A percentile compares a stretch with the other conserved stretches of the same genome.
Evolutionary conservation across 2,888 invertebrate species (phyloP).

Genomic region (Pristionchus mayeri): DNA sequence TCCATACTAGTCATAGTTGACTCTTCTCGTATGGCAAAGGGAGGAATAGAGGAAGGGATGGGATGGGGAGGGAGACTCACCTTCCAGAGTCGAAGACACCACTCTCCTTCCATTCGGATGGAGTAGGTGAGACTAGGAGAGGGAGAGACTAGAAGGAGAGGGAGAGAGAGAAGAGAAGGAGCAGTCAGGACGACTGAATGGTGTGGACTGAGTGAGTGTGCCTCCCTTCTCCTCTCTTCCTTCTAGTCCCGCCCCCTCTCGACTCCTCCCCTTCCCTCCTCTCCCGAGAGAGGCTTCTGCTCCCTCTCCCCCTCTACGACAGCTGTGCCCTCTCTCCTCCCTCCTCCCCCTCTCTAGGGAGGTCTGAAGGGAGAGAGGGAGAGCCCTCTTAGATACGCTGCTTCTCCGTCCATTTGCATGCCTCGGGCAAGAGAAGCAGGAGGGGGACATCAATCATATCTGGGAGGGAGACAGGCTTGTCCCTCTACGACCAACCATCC

Average conservation of each 20-base stretch:
- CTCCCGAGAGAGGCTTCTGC: conserved; percentile 27
- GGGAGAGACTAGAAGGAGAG: too few relatives aligned
- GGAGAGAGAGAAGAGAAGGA: neutral
- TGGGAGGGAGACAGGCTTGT: neutral
- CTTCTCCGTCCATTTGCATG: conserved; percentile 19
- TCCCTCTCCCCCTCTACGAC: conserved; percentile 28
- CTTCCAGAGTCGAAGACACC: too few relatives aligned
- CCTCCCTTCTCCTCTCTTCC: conserved; percentile 12
- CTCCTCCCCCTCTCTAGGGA: conserved; percentile 37
- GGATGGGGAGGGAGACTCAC: neutral
- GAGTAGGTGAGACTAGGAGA: neutral
- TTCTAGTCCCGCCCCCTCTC: conserved; percentile 3
- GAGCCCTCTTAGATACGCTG: conserved; percentile 41
- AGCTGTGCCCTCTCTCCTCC: conserved; percentile 28
- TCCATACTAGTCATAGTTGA: conserved; percentile 31
- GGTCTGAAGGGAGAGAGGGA: neutral
- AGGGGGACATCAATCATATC: conserved; percentile 34
- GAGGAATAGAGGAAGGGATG: neutral
- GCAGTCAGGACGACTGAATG: neutral
- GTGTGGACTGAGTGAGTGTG: neutral
- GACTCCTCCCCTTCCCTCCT: conserved; percentile 40
- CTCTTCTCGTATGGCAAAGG: neutral
- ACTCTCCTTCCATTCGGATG: neutral
- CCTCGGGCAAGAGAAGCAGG: neutral
- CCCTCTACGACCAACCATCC: neutral